These are phyloP conservation scores for Pyrgilauda ruficollis DNA, from an alignment of 2,113 vertebrate species.

Conservation along the genomic window DNA sequence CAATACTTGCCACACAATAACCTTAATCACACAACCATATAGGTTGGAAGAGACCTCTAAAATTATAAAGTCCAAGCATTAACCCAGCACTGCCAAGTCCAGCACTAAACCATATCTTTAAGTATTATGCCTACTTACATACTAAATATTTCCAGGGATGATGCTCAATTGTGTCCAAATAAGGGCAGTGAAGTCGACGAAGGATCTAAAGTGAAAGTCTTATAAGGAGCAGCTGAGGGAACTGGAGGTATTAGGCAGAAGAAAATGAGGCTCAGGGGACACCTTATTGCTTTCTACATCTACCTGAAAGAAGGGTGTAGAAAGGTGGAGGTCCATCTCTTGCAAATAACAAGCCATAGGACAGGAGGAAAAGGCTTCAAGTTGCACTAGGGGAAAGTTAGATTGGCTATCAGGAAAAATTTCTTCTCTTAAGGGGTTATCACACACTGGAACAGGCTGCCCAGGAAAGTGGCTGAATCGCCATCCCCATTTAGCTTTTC, in stretches of 20 bases:
- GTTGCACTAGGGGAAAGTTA: background rate
- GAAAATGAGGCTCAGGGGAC: background rate
- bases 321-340: background rate
- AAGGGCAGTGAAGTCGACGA: background rate
- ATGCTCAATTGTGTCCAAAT: background rate
- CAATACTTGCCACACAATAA: background rate
- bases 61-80: background rate
- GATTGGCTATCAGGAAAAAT: background rate
- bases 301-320: background rate
- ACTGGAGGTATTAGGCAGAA: background rate
- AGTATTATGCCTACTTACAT: background rate
- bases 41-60: background rate
- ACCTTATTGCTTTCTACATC: accelerated
- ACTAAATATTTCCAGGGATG: background rate
- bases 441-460: background rate
- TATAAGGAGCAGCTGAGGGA: background rate
- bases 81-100: background rate
- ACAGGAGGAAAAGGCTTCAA: background rate
- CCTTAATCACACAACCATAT: background rate
- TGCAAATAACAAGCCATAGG: background rate
- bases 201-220: background rate
- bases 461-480: background rate
- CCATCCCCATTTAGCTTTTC: background rate
- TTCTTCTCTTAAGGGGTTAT: background rate
- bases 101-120: background rate